phyloP scores from a whole-genome alignment of 2,888 invertebrate genomes.

The Eupithecia dodoneata region DNA sequence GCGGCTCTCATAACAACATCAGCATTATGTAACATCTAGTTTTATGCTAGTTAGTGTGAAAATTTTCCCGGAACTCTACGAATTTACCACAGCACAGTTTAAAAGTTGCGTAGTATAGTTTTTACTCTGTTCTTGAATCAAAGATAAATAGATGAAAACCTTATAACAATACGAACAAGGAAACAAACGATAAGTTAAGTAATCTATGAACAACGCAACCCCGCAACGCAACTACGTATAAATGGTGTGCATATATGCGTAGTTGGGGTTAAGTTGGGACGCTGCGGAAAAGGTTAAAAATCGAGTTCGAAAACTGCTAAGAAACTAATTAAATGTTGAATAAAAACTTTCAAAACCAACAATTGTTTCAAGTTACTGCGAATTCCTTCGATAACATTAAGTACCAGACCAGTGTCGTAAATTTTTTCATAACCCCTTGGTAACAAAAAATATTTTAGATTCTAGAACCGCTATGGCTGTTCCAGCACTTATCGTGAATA shows the following conservation, averaged over 20 bases:
- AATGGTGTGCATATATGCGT: background rate
- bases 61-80: background rate
- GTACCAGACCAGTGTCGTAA: background rate
- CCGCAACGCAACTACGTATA: background rate
- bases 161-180: background rate
- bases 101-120: background rate
- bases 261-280: too few relatives aligned
- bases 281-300: background rate
- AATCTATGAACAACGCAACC: background rate
- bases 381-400: background rate
- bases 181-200: background rate
- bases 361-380: background rate
- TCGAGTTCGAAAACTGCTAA: background rate
- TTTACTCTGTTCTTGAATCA: background rate
- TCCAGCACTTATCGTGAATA: constrained; percentile 40
- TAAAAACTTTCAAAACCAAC: background rate
- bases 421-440: background rate
- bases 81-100: background rate
- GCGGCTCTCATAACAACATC: background rate
- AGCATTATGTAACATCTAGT: background rate
- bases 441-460: background rate
- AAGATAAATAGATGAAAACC: background rate
- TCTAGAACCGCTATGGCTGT: constrained; percentile 1
- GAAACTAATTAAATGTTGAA: background rate
- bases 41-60: constrained; percentile 2